phyloP scores from a whole-genome alignment of 2,888 invertebrate genomes.

The Argyra leucocephala region DNA sequence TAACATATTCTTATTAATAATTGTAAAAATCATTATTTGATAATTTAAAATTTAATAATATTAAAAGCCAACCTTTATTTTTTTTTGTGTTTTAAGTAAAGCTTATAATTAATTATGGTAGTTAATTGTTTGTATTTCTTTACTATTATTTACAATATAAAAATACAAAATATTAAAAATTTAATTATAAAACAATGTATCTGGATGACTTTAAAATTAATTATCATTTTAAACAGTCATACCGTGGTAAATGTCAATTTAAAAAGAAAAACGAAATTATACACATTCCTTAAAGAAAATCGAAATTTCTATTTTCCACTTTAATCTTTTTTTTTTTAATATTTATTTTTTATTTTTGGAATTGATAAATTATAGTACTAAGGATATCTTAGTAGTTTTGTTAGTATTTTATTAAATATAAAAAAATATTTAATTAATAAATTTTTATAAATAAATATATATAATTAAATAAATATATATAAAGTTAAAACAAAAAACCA shows the following conservation, averaged over 20 bases:
- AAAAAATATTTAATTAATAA: not conserved
- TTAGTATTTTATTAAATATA: not conserved
- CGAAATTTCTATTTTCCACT: constrained; percentile 3
- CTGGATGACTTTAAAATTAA: constrained; percentile 1
- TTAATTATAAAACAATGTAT: not conserved
- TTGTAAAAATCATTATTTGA: no score
- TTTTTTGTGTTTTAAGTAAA: not conserved
- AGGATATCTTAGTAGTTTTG: constrained; percentile 2
- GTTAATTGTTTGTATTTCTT: not conserved
- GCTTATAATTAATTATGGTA: no score
- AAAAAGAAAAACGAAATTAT: not conserved
- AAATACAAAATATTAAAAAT: not conserved
- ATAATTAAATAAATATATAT: not conserved
- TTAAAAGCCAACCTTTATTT: not conserved
- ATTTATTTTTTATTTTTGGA: not conserved
- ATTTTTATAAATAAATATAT: constrained; percentile 2
- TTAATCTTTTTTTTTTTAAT: not conserved
- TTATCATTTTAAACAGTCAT: not conserved
- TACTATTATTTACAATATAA: not conserved
- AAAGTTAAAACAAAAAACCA: not conserved
- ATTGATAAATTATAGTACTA: not conserved
- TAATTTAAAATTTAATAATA: not conserved
- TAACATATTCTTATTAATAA: no score
- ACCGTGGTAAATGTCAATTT: not conserved
- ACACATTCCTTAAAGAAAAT: not conserved